Evolutionary conservation across 2,888 invertebrate species (phyloP), one percentile per base, ranked within the genome.

Genomic region (Scaptodrosophila latifasciaeformis): DNA sequence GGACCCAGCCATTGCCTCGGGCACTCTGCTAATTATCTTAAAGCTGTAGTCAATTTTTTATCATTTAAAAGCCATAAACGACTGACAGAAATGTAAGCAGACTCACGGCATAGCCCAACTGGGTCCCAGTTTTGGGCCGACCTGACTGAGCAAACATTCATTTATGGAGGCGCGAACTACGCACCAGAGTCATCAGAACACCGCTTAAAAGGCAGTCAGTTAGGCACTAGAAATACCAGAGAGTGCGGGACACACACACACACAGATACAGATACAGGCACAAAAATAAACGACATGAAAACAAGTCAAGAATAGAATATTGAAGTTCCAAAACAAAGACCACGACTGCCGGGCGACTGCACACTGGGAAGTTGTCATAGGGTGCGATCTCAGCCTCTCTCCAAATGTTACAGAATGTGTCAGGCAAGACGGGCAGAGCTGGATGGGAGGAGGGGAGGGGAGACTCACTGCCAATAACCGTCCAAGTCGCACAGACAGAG

Each of bases 351-450:
- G 9, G 9, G 27, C 27, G 9, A 6, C 27, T 27, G 27, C 9
- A 27, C 65, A 69, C 53, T 75, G 80, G 68, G 75, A 76, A 76
- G 52, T 69, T 53, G 19, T 58, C 64, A 61, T 67, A 68, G 54
- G 66, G 50, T 49, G 59, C 75, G 65, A 80, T 76, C 81, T 71
- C 81, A 76, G 78, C 54, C n/a, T n/a, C n/a, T n/a, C n/a, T n/a
- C n/a, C n/a, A n/a, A n/a, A n/a, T n/a, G n/a, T n/a, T n/a, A n/a
- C n/a, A n/a, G n/a, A n/a, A n/a, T n/a, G n/a, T n/a, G n/a, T n/a
- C n/a, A n/a, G n/a, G n/a, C n/a, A n/a, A n/a, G n/a, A n/a, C n/a
- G n/a, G n/a, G n/a, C n/a, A n/a, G n/a, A n/a, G n/a, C n/a, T n/a
- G n/a, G 56, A 52, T 54, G 51, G 37, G 17, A 59, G 42, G 60